Base-by-base conservation (phyloP, 2,113 vertebrate genomes). In the Plectropomus leopardus region DNA sequence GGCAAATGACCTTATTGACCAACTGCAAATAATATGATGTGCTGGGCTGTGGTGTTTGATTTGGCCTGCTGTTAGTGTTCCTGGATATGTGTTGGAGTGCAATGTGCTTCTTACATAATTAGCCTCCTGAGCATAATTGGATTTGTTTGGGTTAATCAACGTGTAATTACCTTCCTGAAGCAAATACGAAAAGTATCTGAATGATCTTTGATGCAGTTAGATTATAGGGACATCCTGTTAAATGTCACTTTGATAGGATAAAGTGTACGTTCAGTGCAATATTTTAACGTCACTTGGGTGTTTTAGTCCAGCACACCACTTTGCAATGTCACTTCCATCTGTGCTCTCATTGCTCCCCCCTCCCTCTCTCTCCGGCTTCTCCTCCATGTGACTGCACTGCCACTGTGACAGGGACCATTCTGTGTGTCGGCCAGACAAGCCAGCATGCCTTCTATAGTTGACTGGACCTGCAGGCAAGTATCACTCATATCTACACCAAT, bases 81-180 rank as follows among this genome's bases (percentile, higher is more conserved):
- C 58, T 50, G 28, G 47, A 47, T 53, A 69, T 77, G 24, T 73
- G n/a, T 50, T 40, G 16, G 59, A 89, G 44, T 66, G 60, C 72
- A 68, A 55, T 73, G 69, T 55, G 60, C 48, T 51, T 72, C 42
- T 84, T 63, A 74, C 1, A 0, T 86, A 80, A 89, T 92, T 82
- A 85, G 74, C 69, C 69, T 78, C 71, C 68, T 44, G 64, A 82
- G 68, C 84, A 57, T 86, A 87, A 86, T 86, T 21, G 65, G 28
- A 89, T 91, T 92, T 90, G 74, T 85, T 86, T 80, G 50, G 81
- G 72, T 63, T 83, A 85, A 88, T 87, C 50, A 60, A 68, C 3
- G 32, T 70, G 54, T 54, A 76, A 86, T 90, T 78, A 86, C 57
- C 17, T 68, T 79, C 72, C 66, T 73, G 48, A 82, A 76, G 76